Percentiles rank a stretch among this genome's conserved stretches.
phyloP scores from a whole-genome alignment of 2,797 vertebrate species.

The Eleutherodactylus coqui region DNA sequence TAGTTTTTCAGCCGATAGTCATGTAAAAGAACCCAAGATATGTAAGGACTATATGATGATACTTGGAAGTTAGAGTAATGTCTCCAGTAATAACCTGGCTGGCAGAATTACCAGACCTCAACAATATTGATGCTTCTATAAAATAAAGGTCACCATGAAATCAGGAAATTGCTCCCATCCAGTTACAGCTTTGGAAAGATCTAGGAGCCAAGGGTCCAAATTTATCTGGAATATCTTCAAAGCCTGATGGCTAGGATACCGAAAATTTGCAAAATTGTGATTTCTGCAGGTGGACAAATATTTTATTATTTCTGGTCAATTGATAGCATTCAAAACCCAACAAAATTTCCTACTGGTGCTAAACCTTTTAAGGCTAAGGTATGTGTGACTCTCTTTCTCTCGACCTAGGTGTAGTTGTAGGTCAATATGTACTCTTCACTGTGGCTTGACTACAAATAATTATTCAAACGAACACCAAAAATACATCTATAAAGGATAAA shows the following conservation, averaged over 20 bases:
- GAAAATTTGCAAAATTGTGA: not conserved
- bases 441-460: not conserved
- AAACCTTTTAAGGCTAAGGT: not conserved
- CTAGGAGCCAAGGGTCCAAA: not conserved
- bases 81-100: no score
- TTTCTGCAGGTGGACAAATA: not conserved
- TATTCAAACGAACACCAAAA: not conserved
- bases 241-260: not conserved
- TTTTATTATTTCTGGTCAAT: not conserved
- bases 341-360: not conserved
- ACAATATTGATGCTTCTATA: no score
- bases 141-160: no score
- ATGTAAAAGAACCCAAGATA: no score
- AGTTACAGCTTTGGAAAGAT: not conserved
- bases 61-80: no score
- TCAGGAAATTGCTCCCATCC: not conserved
- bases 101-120: no score
- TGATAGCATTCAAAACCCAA: not conserved
- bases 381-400: not conserved
- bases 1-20: no score
- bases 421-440: not conserved
- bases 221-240: not conserved
- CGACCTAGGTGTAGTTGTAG: not conserved
- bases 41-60: no score
- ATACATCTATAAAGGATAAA: not conserved